Base-by-base conservation (phyloP, 1,140 invertebrate genomes). In the Dinothrombium tinctorium region DNA sequence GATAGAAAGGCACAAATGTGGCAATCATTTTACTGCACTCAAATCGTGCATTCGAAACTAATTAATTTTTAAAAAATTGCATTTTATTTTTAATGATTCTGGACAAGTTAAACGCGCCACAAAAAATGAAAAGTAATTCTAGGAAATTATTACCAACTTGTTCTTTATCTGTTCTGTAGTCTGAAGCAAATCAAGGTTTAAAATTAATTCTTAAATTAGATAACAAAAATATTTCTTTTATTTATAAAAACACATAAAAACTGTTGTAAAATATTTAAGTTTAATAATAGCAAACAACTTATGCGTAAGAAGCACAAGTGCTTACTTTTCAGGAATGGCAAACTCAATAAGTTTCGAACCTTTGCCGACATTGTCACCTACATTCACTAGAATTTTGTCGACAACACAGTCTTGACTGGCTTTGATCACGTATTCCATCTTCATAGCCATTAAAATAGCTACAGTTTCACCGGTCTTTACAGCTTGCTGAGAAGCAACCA, bases 341-440 rank as follows among this genome's bases (percentile, higher is more conserved):
- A 44, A 31, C 14, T 67, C 60, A 3, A 76, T 58, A 1, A 76
- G 59, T 25, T 63, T 49, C 37, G 65, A 62, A 49, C 79, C 72
- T 59, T 89, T 92, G 2, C 68, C 58, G 7, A 94, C 75, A 47
- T 73, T 82, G 42, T 86, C 76, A 5, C 86, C 86, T 44, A 67
- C 59, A 41, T 72, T 69, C 51, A 69, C 74, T 1, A 71, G 61
- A 29, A 92, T 60, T 2, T 71, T 68, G 36, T 76, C 69, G 9
- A 95, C 68, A 3, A 64, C 66, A 26, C 76, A 83, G 54, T 74
- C 67, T 21, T 66, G 63, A 8, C 73, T 70, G 5, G 86, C 78
- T 51, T 75, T 73, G 3, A 94, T 73, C 1, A 87, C 70, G 58
- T 89, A 75, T 70, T 99, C 92, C 92, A 99, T 99, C 67, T 98